Evolutionary conservation across 2,113 vertebrate species (phyloP), one percentile per base, ranked within the genome.

Genomic region (Menura novaehollandiae): DNA sequence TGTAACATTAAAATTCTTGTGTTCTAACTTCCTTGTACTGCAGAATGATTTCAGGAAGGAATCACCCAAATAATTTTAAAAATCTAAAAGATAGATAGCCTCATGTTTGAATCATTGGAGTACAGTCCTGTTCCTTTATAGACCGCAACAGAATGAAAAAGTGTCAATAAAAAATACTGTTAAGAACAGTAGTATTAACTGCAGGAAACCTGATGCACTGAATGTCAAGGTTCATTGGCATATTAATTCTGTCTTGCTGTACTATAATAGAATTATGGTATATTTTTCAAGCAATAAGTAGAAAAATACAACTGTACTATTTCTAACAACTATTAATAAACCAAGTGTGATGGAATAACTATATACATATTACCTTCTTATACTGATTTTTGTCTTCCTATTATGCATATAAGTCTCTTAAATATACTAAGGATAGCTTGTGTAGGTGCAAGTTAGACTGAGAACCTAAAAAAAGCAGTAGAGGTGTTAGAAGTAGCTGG

Each of bases 401-500:
- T 68, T 77, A 68, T 6, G 5, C 16, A 64, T 37, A 15, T 6
- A n/a, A 14, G 2, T 60, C 20, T 79, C 22, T 27, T 35, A 79
- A 71, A 81, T 17, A 58, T 15, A 24, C 8, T 55, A 67, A 58
- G 21, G 15, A n/a, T 19, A 73, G 15, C 32, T 69, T 56, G 14
- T 69, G 12, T 35, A n/a, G 30, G 18, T 66, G 12, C 13, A 82
- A 74, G 11, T 47, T 39, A 69, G 15, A 17, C 19, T 63, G 37
- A 95, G n/a, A 88, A 88, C 11, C 51, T 72, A 83, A 28, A 6
- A 80, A 83, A 77, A 81, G 37, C 86, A 60, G n/a, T 7, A 49
- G 7, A 41, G 23, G 3, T 32, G 10, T 55, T 28, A 58, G 11
- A 75, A 59, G 27, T 21, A 23, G 13, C 6, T 76, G 30, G 8